These are phyloP conservation scores for Neotoxoptera formosana DNA, from an alignment of 1,140 invertebrate genomes.

Conservation along the genomic window DNA sequence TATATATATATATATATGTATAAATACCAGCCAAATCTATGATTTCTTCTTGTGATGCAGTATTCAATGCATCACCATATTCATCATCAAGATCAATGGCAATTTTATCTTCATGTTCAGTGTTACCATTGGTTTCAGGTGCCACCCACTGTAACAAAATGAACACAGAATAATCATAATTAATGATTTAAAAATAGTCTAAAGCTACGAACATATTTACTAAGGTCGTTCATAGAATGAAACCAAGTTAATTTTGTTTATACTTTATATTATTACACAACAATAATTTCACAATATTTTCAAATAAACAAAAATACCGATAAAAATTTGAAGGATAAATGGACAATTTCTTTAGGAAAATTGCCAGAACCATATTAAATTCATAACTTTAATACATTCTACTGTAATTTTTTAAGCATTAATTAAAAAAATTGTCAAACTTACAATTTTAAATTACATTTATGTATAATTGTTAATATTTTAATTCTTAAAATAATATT, in stretches of 20 bases:
- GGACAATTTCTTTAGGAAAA: neutral
- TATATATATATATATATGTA: constrained; percentile 15
- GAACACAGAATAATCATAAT: constrained; percentile 22
- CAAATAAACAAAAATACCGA: constrained; percentile 25
- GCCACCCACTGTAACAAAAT: constrained; percentile 79
- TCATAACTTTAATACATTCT: neutral
- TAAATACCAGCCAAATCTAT: constrained; percentile 94
- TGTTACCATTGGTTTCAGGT: constrained; percentile 81
- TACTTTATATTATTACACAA: constrained; percentile 34
- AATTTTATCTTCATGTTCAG: constrained; percentile 88
- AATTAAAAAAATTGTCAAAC: neutral
- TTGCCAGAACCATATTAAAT: neutral
- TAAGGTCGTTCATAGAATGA: neutral
- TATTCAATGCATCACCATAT: constrained; percentile 89
- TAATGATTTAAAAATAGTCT: neutral
- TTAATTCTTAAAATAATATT: neutral
- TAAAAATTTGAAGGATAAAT: constrained; percentile 38
- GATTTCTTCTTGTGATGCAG: constrained; percentile 96
- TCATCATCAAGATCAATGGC: constrained; percentile 93
- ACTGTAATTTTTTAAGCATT: neutral
- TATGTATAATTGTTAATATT: neutral
- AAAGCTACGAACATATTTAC: neutral
- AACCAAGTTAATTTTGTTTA: constrained; percentile 30
- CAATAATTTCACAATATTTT: constrained; percentile 21
- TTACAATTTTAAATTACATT: neutral